Evolutionary conservation across 2,888 invertebrate species (phyloP).

Genomic region (Pilophorus perplexus): DNA sequence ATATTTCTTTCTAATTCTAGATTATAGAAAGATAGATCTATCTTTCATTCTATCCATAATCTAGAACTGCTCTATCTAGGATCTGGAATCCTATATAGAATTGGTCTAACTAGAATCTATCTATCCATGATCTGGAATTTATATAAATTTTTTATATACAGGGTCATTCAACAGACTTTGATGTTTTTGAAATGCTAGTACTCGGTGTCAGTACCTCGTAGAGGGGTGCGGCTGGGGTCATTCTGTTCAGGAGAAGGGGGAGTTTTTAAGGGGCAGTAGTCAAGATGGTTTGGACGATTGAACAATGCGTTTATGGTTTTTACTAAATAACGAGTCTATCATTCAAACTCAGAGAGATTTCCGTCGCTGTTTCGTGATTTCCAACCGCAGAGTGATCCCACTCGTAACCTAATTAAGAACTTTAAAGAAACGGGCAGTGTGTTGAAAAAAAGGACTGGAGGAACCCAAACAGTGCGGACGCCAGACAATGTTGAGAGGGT

Average conservation of each 20-base stretch:
- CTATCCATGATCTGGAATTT: no score
- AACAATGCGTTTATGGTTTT: slow-evolving; percentile 13
- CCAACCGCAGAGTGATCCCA: slow-evolving; percentile 4
- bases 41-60: no score
- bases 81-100: no score
- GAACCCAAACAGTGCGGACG: not conserved
- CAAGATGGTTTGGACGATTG: slow-evolving; percentile 14
- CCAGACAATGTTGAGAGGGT: not conserved
- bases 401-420: not conserved
- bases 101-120: no score
- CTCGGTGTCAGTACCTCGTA: not conserved
- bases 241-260: not conserved
- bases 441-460: not conserved
- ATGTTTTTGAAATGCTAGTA: not conserved
- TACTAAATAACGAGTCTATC: not conserved
- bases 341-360: slow-evolving; percentile 25
- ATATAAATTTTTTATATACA: no score
- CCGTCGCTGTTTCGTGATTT: not conserved
- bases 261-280: not conserved
- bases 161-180: not conserved
- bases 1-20: no score
- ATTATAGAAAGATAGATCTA: no score
- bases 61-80: no score
- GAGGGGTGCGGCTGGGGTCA: not conserved
- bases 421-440: slow-evolving; percentile 1